phyloP scores from a whole-genome alignment of 37 sponge, comb jelly and placozoan genomes.

The Trichoplax adhaerens region DNA sequence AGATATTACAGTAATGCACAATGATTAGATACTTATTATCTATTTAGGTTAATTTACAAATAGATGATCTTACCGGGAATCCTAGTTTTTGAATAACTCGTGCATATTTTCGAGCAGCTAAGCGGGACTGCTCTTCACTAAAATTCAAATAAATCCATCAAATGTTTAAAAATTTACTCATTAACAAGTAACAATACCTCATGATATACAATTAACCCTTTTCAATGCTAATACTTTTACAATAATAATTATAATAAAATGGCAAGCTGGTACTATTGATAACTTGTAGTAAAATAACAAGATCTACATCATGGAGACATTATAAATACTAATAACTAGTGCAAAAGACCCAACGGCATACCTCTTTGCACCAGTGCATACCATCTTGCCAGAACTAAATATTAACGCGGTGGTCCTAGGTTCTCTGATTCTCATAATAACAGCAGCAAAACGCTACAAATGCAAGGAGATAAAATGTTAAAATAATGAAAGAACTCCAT shows the following conservation, averaged over 20 bases:
- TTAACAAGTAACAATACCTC: too few relatives aligned
- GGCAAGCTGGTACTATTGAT: too few relatives aligned
- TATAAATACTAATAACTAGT: too few relatives aligned
- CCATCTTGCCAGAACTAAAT: conserved; percentile 99
- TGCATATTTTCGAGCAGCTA: conserved; percentile 98
- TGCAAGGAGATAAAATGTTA: neutral
- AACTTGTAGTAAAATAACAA: too few relatives aligned
- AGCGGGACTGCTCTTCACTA: conserved; percentile 78
- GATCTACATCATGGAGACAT: too few relatives aligned
- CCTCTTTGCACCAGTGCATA: conserved; percentile 99
- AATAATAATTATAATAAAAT: too few relatives aligned
- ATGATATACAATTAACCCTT: too few relatives aligned
- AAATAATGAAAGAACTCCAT: too few relatives aligned
- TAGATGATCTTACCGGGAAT: conserved; percentile 44
- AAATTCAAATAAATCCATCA: neutral
- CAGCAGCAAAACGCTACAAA: conserved; percentile 93
- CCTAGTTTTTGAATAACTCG: conserved; percentile 96
- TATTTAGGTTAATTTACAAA: neutral
- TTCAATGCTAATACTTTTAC: too few relatives aligned
- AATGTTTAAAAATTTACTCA: neutral
- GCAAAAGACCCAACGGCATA: neutral
- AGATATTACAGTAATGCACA: too few relatives aligned
- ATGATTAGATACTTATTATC: neutral
- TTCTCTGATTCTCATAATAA: conserved; percentile 97
- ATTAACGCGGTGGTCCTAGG: conserved; percentile 95